Base-by-base conservation (phyloP, 2,888 invertebrate genomes). In the Baronia brevicornis region DNA sequence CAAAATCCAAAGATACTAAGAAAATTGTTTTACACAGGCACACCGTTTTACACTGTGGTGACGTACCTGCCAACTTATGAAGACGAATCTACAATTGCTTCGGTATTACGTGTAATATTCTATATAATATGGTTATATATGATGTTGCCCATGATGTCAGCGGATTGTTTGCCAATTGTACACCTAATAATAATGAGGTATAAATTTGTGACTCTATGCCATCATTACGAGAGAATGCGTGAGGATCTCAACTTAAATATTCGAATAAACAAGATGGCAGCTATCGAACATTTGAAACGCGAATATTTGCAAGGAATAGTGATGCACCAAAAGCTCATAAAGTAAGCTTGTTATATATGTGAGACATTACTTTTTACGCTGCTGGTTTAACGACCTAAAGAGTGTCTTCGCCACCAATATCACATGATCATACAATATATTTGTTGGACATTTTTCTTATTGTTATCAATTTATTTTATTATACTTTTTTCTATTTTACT, bases 131-230 rank as follows among this genome's bases (percentile, higher is more conserved):
- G 77, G 78, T 27, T 75, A 17, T 77, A 77, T 35, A 74, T 79
- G 78, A 80, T 79, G 80, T 48, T 78, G 2, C 78, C 78, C 0
- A 79, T 80, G 79, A 74, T 80, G 67, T 66, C 73, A 1, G 67
- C 72, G 0, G 80, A 80, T 48, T 75, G 77, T 37, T 57, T 78
- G 69, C 75, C 79, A 0, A 79, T 79, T 34, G 57, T 66, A 3
- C 75, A 79, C 42, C 61, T 80, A 13, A 70, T 79, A 11, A 50
- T 51, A 3, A 54, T 78, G 50, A 50, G 71, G 1, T 65, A 58
- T 30, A 79, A 80, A 45, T 80, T 79, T 46, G 50, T 67, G n/a
- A 74, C 74, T 2, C 45, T 80, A 1, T 55, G 73, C 20, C 54
- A 59, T 28, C 66, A 77, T 41, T 78, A 57, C 25, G 61, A 71